Evolutionary conservation across 2,113 vertebrate species (phyloP), one percentile per base, ranked within the genome.

Genomic region (Ailurus styani): DNA sequence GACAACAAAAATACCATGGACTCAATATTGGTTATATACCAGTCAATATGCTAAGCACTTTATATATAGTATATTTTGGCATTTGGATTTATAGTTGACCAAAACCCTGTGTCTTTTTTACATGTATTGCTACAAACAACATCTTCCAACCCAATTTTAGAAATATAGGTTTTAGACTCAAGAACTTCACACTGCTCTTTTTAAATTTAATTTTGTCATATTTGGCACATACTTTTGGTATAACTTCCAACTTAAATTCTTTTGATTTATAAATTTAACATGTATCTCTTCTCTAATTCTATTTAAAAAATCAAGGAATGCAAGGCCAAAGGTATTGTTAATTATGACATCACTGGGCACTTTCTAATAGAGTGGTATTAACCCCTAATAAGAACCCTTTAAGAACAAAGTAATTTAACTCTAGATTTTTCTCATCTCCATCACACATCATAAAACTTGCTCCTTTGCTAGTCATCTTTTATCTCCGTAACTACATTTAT

Each of bases 191-290:
- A 86, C 12, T 97, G 81, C 45, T 45, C 6, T 3, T 54, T 94
- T 89, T 62, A 47, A 77, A 86, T 75, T 87, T 87, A 95, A 73
- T 81, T 93, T 94, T 87, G 57, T 82, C 87, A 6, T 62, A 75
- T 86, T 87, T 86, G 23, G 45, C 14, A 50, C 8, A 77, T 34
- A 29, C 20, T 77, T 81, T 52, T n/a, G 89, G 72, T 42, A 2
- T 87, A 88, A 78, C 55, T 77, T 83, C 17, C 5, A 54, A 89
- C 34, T 92, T 70, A 78, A 84, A 31, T 92, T 91, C 4, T 8
- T 78, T 57, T 87, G 1, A 81, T 57, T 84, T 64, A 86, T 23
- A 94, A 10, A 81, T 50, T 37, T 97, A 17, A 66, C 45, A 85
- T 70, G 37, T 75, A 73, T 75, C 78, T 3, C 5, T 40, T 60